These are phyloP conservation scores for Morpho deidamia DNA, from an alignment of 2,888 invertebrate genomes.

Conservation along the genomic window DNA sequence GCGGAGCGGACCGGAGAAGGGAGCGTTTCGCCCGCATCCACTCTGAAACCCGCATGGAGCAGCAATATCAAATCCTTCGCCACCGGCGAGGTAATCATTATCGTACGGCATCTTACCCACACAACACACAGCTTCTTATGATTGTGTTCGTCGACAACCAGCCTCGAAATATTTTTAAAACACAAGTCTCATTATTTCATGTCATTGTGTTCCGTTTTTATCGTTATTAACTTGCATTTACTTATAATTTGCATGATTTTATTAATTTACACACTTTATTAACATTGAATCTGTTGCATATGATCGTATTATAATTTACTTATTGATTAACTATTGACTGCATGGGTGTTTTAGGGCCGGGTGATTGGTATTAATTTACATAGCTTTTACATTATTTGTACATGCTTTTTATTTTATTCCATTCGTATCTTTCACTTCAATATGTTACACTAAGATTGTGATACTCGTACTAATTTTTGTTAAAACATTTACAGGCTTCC, in stretches of 20 bases:
- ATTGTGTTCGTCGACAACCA: constrained; percentile 75
- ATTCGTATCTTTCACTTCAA: constrained; percentile 35
- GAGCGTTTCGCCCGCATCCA: constrained; percentile 54
- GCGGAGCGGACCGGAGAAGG: constrained; percentile 55
- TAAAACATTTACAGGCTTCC: constrained; percentile 64
- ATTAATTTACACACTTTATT: constrained; percentile 47
- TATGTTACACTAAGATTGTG: background rate
- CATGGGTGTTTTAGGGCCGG: constrained; percentile 67
- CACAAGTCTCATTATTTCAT: constrained; percentile 39
- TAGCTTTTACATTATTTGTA: constrained; percentile 59
- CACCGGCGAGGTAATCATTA: constrained; percentile 77
- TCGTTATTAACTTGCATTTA: constrained; percentile 66
- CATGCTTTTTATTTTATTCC: constrained; percentile 58
- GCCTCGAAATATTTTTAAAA: constrained; percentile 52
- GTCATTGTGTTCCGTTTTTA: constrained; percentile 52
- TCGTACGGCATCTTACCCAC: constrained; percentile 66
- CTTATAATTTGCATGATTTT: constrained; percentile 70
- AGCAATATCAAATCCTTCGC: constrained; percentile 76
- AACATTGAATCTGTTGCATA: constrained; percentile 46
- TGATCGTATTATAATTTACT: constrained; percentile 22
- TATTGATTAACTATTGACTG: constrained; percentile 53
- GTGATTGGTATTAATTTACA: constrained; percentile 48
- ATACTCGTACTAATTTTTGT: background rate
- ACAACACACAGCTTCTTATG: constrained; percentile 69
- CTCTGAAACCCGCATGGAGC: constrained; percentile 72